These are phyloP conservation scores for Anisognathus igniventris DNA, from an alignment of 2,797 vertebrate genomes.

Conservation along the genomic window DNA sequence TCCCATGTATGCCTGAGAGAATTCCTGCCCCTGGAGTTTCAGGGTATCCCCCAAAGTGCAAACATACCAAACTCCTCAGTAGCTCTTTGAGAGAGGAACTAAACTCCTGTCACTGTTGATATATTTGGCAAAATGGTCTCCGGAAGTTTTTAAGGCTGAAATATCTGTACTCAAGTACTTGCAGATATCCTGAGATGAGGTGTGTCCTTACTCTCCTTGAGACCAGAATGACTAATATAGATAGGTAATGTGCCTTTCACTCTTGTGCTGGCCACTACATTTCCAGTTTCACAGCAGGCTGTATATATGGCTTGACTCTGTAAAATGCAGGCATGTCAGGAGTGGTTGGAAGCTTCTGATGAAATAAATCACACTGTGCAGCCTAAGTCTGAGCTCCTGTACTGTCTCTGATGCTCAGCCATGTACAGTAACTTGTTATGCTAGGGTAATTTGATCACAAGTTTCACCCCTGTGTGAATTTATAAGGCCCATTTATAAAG, in stretches of 20 bases:
- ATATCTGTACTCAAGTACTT: not conserved
- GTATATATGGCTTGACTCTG: not conserved
- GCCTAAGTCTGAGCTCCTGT: not conserved
- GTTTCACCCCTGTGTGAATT: not conserved
- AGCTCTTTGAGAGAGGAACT: not conserved
- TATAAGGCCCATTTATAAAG: not conserved
- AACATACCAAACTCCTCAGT: not conserved
- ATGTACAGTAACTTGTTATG: not conserved
- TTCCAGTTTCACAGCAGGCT: not conserved
- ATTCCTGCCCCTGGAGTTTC: not conserved
- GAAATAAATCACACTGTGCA: not conserved
- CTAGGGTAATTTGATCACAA: not conserved
- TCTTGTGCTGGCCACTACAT: not conserved
- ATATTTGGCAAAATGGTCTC: not conserved
- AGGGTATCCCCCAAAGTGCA: not conserved
- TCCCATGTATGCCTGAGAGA: not conserved
- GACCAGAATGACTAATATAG: not conserved
- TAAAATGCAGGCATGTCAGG: not conserved
- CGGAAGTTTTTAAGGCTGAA: not conserved
- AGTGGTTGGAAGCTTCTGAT: not conserved
- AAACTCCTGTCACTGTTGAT: not conserved
- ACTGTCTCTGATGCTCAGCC: not conserved
- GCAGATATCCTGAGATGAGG: not conserved
- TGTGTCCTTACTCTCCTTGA: not conserved
- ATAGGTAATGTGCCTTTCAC: not conserved